A percentile compares a stretch with the other conserved stretches of the same genome.
Conservation (phyloP, 1,140 invertebrate genomes). For the Philopotamus ludificatus region DNA sequence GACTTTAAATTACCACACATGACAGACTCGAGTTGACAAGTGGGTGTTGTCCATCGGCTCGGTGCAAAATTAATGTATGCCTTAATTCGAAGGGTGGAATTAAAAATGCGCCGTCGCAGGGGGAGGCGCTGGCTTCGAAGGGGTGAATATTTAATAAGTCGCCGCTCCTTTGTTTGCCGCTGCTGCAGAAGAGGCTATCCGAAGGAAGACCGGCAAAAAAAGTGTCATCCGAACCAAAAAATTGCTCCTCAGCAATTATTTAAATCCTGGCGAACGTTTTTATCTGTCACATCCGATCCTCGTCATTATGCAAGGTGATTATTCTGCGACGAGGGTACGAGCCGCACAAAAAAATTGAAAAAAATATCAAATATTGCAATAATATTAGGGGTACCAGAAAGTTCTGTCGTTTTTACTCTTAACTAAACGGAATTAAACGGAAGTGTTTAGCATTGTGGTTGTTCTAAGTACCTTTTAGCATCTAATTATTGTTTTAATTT, state of each 20-base stretch:
- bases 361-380: no score
- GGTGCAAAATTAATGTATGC: slow-evolving; percentile 14
- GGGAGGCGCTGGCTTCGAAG: background rate
- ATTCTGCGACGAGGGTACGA: no score
- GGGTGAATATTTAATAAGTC: slow-evolving; percentile 16
- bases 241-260: background rate
- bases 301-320: background rate
- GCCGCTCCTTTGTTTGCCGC: slow-evolving; percentile 7
- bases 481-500: no score
- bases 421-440: no score
- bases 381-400: no score
- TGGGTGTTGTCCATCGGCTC: slow-evolving; percentile 4
- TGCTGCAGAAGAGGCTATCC: background rate
- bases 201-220: background rate
- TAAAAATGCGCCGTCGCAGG: slow-evolving; percentile 9
- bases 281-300: background rate
- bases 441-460: no score
- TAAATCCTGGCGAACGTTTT: background rate
- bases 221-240: background rate
- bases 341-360: no score
- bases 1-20: no score
- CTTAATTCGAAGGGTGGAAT: slow-evolving; percentile 9
- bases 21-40: background rate
- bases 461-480: no score
- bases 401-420: no score